Percentiles rank a stretch among this genome's conserved stretches.
Conservation (phyloP, 2,888 invertebrate genomes). For the Drosophila anomalata region DNA sequence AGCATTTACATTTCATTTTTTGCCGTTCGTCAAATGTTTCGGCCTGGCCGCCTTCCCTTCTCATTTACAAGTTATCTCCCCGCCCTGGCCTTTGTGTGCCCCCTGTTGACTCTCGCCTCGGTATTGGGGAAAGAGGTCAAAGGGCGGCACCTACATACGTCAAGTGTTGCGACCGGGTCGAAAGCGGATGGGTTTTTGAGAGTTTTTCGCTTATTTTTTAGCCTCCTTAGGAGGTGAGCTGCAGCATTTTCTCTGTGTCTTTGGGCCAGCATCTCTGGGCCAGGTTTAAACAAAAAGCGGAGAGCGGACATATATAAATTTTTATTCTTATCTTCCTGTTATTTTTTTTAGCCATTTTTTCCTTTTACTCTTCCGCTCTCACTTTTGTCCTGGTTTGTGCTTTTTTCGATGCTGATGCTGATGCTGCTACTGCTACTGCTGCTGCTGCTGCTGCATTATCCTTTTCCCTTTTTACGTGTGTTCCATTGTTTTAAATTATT, state of each 20-base stretch:
- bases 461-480: constrained; percentile 70
- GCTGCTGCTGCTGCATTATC: constrained; percentile 65
- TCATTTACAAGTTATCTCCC: constrained; percentile 60
- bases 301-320: constrained; percentile 55
- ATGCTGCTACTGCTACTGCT: constrained; percentile 3
- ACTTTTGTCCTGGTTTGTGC: constrained; percentile 58
- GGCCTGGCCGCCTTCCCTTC: constrained; percentile 44
- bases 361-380: constrained; percentile 50
- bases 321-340: constrained; percentile 71
- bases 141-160: constrained; percentile 80
- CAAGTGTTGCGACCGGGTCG: constrained; percentile 72
- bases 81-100: constrained; percentile 1
- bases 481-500: constrained; percentile 80
- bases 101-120: constrained; percentile 31
- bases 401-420: constrained; percentile 42
- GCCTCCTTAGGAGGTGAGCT: neutral
- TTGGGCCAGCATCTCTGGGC: constrained; percentile 40
- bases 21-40: constrained; percentile 56
- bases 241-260: constrained; percentile 29
- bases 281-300: constrained; percentile 21
- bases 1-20: constrained; percentile 66
- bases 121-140: constrained; percentile 73
- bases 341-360: constrained; percentile 32
- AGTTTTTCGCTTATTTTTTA: neutral
- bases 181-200: constrained; percentile 10